These are phyloP conservation scores for Ceriagrion tenellum DNA, from an alignment of 2,888 invertebrate species.

Conservation along the genomic window DNA sequence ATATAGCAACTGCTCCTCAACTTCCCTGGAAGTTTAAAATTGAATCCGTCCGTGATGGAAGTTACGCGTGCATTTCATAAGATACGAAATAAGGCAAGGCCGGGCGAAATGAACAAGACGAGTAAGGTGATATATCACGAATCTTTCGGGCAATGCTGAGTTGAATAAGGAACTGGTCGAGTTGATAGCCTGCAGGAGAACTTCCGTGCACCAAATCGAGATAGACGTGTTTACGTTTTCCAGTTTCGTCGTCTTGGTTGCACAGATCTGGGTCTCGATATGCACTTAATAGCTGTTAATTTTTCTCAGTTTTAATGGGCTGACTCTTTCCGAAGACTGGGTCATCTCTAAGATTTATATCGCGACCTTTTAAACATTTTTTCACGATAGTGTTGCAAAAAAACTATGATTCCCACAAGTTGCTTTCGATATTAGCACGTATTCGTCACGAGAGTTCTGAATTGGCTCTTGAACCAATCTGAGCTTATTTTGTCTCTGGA, in stretches of 20 bases:
- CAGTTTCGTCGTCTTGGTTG: constrained; percentile 22
- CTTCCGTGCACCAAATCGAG: constrained; percentile 16
- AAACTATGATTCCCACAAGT: not conserved
- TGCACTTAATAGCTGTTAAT: not conserved
- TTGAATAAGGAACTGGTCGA: not conserved
- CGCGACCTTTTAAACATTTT: not conserved
- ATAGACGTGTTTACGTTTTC: constrained; percentile 5
- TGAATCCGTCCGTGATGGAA: too few relatives aligned
- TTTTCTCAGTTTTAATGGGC: not conserved
- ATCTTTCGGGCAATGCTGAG: not conserved
- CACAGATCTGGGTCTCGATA: constrained; percentile 3
- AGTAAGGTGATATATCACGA: not conserved
- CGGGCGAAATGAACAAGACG: not conserved
- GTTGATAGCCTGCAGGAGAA: not conserved
- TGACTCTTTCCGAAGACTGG: not conserved
- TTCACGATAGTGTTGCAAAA: not conserved
- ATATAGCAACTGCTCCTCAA: too few relatives aligned
- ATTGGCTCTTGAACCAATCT: not conserved
- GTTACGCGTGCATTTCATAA: too few relatives aligned
- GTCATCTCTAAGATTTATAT: not conserved
- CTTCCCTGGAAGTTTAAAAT: too few relatives aligned
- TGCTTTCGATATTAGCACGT: not conserved
- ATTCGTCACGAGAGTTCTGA: not conserved
- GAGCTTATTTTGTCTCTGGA: not conserved
- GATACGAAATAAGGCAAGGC: not conserved